phyloP scores from a whole-genome alignment of 2,113 vertebrate genomes.

The Philantomba maxwellii region DNA sequence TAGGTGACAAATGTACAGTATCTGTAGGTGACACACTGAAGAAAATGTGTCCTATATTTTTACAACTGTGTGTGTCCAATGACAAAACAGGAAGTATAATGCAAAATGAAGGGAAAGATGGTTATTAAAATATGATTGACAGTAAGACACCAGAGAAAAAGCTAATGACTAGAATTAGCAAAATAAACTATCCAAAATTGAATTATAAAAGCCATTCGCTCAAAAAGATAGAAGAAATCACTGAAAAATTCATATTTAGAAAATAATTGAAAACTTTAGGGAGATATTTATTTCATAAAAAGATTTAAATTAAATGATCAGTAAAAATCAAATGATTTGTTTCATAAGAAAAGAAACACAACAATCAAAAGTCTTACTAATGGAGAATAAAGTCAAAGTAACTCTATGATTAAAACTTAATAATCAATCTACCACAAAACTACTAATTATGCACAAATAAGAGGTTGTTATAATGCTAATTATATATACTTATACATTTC shows the following conservation, averaged over 20 bases:
- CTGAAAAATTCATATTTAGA: neutral
- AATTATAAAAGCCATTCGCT: neutral
- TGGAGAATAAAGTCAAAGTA: neutral
- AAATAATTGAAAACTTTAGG: neutral
- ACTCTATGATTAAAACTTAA: neutral
- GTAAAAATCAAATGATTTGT: neutral
- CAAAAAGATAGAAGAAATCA: neutral
- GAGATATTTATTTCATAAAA: neutral
- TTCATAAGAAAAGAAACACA: neutral
- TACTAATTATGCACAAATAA: slow-evolving; percentile 28
- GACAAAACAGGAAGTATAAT: neutral
- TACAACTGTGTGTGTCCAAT: neutral
- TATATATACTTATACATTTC: slow-evolving; percentile 34
- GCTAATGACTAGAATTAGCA: neutral
- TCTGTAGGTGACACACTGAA: neutral
- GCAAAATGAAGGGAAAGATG: neutral
- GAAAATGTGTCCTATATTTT: neutral
- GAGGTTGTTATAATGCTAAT: slow-evolving; percentile 28
- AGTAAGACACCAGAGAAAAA: neutral
- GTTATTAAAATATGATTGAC: neutral
- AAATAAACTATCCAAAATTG: neutral
- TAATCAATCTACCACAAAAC: slow-evolving; percentile 25
- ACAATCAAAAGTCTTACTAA: neutral
- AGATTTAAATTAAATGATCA: neutral
- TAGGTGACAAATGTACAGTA: too few species aligned